phyloP scores from a whole-genome alignment of 2,797 vertebrate genomes.

The Peromyscus eremicus region DNA sequence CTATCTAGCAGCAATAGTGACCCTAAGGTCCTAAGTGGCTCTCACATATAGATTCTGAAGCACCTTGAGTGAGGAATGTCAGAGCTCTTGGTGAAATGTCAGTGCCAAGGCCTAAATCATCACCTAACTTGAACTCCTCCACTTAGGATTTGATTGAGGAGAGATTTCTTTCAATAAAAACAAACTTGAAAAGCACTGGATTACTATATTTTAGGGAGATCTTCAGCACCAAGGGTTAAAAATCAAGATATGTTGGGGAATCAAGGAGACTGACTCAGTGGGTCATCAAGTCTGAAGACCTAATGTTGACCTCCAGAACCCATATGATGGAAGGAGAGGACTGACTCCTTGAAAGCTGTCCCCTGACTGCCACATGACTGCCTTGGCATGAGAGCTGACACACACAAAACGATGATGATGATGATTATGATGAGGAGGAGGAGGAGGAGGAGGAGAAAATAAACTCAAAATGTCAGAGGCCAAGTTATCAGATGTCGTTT shows the following conservation, averaged over 20 bases:
- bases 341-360: neutral
- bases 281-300: neutral
- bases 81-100: neutral
- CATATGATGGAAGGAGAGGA: neutral
- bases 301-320: neutral
- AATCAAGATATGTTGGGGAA: slow-evolving; percentile 30
- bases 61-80: neutral
- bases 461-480: slow-evolving; percentile 32
- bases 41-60: neutral
- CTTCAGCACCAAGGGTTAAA: slow-evolving; percentile 27
- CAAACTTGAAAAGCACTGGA: neutral
- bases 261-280: slow-evolving; percentile 41
- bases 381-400: neutral
- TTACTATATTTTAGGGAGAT: slow-evolving; percentile 29
- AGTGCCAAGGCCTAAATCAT: neutral
- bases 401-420: neutral
- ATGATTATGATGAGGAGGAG: too few relatives aligned
- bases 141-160: neutral
- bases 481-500: neutral
- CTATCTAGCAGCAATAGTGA: neutral
- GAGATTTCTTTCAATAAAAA: slow-evolving; percentile 7
- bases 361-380: neutral
- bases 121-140: neutral
- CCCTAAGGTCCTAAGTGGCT: neutral
- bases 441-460: neutral